Evolutionary conservation across 1,140 invertebrate genomes (phyloP), one percentile per base, ranked within the genome.

Genomic region (Drosophila littoralis): DNA sequence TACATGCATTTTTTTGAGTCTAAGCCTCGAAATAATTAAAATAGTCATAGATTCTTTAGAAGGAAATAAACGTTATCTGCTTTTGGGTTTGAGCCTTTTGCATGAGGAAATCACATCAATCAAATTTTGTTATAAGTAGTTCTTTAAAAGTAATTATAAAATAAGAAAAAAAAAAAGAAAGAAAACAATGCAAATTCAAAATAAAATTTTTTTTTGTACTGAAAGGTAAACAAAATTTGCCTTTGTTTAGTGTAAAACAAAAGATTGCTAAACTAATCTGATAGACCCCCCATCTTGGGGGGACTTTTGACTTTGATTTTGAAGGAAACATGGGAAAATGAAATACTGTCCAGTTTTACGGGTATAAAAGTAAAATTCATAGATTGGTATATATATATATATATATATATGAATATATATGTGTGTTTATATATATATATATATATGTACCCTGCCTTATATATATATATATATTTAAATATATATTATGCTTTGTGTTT

Each of bases 121-220:
- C 15, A 76, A 59, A 57, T 51, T 40, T 40, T 42, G 46, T 50
- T 48, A 67, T 80, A 43, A 22, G 38, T 83, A 63, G 10, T 50
- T 40, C 15, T 13, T 35, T 22, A 38, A 58, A 38, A 45, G 36
- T 73, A 65, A 74, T n/a, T 65, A 60, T 72, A 71, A 38, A 48
- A 76, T 46, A 54, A 66, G 22, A 59, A 51, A 64, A 38, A 45
- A 10, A 57, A 59, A 51, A 64, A 38, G 38, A 10, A 57, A 22
- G 2, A 8, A 83, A 71, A 78, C 12, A 68, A 82, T 73, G 28
- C 13, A 69, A 82, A 82, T 78, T 85, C 43, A 69, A 68, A 68
- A 67, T 65, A 68, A 68, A 67, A 61, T 45, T 66, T 71, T 86
- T 86, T 65, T 69, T 88, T 88, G 83, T 88, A 88, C 83, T 88